Conservation (phyloP, 2,888 invertebrate genomes). For the Ornithoptera alexandrae region DNA sequence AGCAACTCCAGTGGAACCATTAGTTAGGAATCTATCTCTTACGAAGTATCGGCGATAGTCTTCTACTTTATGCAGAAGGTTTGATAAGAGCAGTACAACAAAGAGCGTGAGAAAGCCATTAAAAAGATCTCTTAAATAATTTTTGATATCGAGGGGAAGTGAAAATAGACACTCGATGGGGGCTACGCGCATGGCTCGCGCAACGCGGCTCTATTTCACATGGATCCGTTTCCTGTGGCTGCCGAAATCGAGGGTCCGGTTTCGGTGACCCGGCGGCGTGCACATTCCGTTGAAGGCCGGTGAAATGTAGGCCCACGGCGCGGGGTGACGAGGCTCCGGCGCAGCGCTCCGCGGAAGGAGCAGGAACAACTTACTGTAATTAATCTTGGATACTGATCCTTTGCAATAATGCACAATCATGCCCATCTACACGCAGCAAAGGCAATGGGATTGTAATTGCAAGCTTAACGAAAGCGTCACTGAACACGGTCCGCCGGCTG, state of each 20-base stretch:
- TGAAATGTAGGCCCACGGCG: slow-evolving; percentile 1
- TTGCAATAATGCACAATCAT: slow-evolving; percentile 10
- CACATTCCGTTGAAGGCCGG: background rate
- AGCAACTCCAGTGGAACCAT: too few relatives aligned
- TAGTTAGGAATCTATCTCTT: too few relatives aligned
- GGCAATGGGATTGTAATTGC: background rate
- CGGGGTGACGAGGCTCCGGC: background rate
- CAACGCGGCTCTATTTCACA: background rate
- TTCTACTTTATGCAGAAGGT: too few relatives aligned
- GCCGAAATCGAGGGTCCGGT: slow-evolving; percentile 9
- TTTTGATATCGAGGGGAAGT: too few relatives aligned
- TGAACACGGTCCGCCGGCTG: background rate
- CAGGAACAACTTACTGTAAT: slow-evolving; percentile 9
- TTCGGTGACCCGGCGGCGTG: slow-evolving; percentile 2
- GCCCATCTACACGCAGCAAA: background rate
- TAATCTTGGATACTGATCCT: slow-evolving; percentile 16
- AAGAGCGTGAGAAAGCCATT: too few relatives aligned
- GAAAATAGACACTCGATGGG: too few relatives aligned
- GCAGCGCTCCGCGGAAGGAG: too few relatives aligned
- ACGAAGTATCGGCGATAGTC: too few relatives aligned
- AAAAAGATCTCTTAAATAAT: too few relatives aligned
- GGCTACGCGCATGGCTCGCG: too few relatives aligned
- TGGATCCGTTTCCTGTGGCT: background rate
- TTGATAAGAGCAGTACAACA: too few relatives aligned
- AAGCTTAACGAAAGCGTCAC: background rate